A percentile compares a stretch with the other conserved stretches of the same genome.
Evolutionary conservation across 2,797 vertebrate species (phyloP).

Genomic region (Lepidocolaptes lacrymiger): DNA sequence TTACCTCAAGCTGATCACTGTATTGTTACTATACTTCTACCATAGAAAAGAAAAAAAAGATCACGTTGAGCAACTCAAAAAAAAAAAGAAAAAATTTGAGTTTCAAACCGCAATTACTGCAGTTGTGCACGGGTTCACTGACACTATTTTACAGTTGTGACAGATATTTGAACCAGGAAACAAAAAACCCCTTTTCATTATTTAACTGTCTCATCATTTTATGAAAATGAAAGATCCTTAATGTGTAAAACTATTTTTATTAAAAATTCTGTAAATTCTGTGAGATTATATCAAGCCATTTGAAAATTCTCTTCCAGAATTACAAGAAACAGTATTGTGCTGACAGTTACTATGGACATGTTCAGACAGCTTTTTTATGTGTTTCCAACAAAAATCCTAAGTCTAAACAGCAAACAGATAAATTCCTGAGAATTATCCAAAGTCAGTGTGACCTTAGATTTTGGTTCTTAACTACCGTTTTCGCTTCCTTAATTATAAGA

Average conservation of each 20-base stretch:
- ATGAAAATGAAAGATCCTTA: not conserved
- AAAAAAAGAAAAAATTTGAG: not conserved
- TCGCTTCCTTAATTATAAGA: not conserved
- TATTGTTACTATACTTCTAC: not conserved
- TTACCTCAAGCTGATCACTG: not conserved
- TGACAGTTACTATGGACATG: not conserved
- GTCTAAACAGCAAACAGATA: not conserved
- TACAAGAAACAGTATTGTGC: not conserved
- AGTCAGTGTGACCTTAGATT: not conserved
- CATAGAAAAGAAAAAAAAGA: not conserved
- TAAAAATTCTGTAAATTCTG: not conserved
- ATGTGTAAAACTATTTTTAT: not conserved
- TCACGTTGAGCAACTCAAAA: not conserved
- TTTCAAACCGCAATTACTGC: not conserved
- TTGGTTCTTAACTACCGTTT: not conserved
- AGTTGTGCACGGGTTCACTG: not conserved
- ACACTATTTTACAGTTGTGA: not conserved
- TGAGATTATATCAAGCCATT: not conserved
- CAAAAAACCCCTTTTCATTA: rapidly evolving
- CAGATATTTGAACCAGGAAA: not conserved
- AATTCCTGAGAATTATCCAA: not conserved
- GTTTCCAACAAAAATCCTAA: not conserved
- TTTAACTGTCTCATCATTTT: not conserved
- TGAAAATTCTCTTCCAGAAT: not conserved
- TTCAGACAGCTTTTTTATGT: not conserved